phyloP scores from a whole-genome alignment of 1,140 invertebrate genomes.

The Steinernema khuongi region DNA sequence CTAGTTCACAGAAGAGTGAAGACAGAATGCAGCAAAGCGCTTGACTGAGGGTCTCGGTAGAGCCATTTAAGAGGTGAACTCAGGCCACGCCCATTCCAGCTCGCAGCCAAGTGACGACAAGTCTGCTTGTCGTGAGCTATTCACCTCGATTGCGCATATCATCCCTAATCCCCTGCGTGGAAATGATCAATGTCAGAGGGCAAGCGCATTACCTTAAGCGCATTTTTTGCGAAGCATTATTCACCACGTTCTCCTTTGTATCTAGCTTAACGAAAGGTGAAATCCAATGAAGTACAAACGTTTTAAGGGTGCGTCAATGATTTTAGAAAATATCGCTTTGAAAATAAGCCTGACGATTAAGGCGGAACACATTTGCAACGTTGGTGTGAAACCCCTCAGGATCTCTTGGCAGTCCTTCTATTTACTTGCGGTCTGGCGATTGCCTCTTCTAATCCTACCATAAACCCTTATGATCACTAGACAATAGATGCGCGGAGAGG shows the following conservation, averaged over 20 bases:
- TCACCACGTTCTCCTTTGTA: background rate
- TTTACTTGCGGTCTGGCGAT: background rate
- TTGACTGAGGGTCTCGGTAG: background rate
- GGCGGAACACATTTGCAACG: no score
- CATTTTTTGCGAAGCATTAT: conserved; percentile 12
- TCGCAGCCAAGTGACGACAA: background rate
- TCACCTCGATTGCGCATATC: background rate
- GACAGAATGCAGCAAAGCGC: no score
- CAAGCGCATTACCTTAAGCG: background rate
- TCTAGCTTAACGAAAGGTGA: background rate
- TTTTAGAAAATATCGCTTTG: no score
- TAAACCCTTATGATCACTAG: background rate
- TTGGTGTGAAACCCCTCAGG: background rate
- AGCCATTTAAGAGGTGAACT: background rate
- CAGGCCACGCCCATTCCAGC: background rate
- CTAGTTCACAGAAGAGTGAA: no score
- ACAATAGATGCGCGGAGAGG: background rate
- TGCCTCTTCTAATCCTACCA: background rate
- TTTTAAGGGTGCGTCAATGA: no score
- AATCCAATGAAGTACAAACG: no score
- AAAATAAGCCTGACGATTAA: no score
- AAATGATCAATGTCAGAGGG: conserved; percentile 1
- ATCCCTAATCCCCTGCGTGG: background rate
- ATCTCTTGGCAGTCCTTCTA: background rate
- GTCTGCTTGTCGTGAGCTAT: conserved; percentile 1